Conservation (phyloP, 2,888 invertebrate genomes). For the Eubasilissa splendida region DNA sequence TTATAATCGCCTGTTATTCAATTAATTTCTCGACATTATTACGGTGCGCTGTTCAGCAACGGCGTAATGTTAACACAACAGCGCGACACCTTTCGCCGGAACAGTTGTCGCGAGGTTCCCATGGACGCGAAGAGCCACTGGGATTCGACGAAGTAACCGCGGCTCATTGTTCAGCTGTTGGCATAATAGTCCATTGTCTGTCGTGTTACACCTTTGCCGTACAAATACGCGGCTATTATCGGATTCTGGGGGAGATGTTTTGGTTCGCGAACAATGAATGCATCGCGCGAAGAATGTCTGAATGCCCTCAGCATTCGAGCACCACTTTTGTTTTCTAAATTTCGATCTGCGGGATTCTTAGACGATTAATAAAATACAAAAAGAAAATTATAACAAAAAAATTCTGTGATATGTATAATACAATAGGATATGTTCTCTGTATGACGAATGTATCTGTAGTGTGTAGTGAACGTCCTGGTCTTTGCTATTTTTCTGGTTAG, state of each 20-base stretch:
- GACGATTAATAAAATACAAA: too few relatives aligned
- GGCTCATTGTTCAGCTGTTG: constrained; percentile 15
- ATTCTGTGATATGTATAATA: too few relatives aligned
- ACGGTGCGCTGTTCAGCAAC: background rate
- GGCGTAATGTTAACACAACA: background rate
- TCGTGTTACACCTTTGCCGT: background rate
- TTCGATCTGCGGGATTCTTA: background rate
- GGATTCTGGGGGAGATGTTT: background rate
- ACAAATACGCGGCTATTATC: constrained; percentile 3
- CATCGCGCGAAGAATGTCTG: background rate
- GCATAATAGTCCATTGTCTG: constrained; percentile 19
- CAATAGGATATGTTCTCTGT: too few relatives aligned
- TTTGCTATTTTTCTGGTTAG: too few relatives aligned
- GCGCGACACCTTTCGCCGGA: too few relatives aligned
- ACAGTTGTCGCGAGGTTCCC: background rate
- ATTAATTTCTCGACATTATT: background rate
- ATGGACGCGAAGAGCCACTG: background rate
- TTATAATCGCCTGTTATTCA: background rate
- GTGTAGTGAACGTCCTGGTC: too few relatives aligned
- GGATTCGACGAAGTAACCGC: background rate
- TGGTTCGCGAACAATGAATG: background rate
- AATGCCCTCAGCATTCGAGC: background rate
- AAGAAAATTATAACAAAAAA: too few relatives aligned
- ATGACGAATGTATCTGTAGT: too few relatives aligned
- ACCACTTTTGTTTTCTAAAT: constrained; percentile 18